Base-by-base conservation (phyloP, 2,113 vertebrate species). In the Lamprologus speciosus region DNA sequence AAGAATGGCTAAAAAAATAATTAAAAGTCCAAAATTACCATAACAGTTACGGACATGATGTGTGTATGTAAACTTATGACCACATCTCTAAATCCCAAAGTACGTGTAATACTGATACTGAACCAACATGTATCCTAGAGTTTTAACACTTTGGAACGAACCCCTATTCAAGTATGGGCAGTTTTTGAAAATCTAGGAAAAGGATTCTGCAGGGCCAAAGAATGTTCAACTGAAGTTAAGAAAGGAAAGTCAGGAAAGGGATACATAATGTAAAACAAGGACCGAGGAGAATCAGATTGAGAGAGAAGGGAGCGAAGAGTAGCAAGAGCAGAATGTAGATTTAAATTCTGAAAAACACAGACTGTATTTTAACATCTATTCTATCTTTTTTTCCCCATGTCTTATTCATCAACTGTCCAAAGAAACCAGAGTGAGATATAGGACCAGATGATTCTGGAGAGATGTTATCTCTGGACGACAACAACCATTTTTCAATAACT, bases 401-500 rank as follows among this genome's bases (percentile, higher is more conserved):
- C 45, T 47, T 21, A 63, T 70, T 68, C 80, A 83, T 21, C 31
- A 55, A 58, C 28, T 3, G 51, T 82, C 75, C 83, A 81, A 83
- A 65, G 47, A 88, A 88, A 83, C 50, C 33, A 85, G 81, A 84
- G 73, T 28, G 31, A 83, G 37, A 28, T 51, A 63, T 7, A 9
- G 70, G 21, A 93, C 78, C 55, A 86, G 53, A 82, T 6, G 47
- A 80, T 63, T 83, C 26, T n/a, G 23, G 54, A 33, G 33, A 14
- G 9, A 89, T 86, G 57, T 65, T 54, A 75, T 86, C 85, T 80
- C 85, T 75, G 75, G 35, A 83, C 28, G 68, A 88, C 53, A 85
- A 85, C 45, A 86, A 83, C 50, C 83, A 88, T 47, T 90, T 75
- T 90, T 88, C 80, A 31, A 23, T n/a, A 75, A 70, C 65, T 47